Base-by-base conservation (phyloP, 1,140 invertebrate species). In the Tetramorium alpestre region DNA sequence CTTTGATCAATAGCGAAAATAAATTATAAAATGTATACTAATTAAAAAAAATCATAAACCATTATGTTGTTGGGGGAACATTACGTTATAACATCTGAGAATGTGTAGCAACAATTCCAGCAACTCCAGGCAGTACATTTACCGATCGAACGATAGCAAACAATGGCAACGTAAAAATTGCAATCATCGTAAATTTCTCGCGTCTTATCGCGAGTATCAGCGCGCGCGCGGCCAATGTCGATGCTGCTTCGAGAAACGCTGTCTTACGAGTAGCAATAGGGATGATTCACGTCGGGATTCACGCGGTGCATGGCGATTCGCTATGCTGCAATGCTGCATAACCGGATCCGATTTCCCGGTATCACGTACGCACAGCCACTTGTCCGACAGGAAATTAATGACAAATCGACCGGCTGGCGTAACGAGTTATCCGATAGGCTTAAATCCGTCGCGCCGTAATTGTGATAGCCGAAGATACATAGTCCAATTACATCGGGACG, bases 371-470 rank as follows among this genome's bases (percentile, higher is more conserved):
- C 22, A 33, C 58, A 13, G 60, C 54, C 54, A 44, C 54, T 82
- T 81, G 77, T 81, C 67, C 54, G 58, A 75, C 87, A 54, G 88
- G 76, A 86, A 89, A 89, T 89, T 88, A 89, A 86, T 69, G 88
- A 89, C 69, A 76, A 89, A 89, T 89, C 84, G 84, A 60, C 38
- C 44, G 70, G 38, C 33, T n/a, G 22, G 47, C 76, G 69, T 81
- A 60, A 76, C 69, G 28, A 81, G 77, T 58, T 56, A 16, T 25
- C 25, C 60, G 56, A 69, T 80, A 81, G 87, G 51, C 80, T 89
- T 89, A 89, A 89, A 89, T 82, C 76, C 82, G 54, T 89, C 77
- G 80, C 13, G 25, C 18, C 13, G 54, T 84, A 84, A 84, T 84
- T 73, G 69, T 47, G 80, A 84, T 84, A 58, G 41, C 25, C 33